These are phyloP conservation scores for Muntiacus muntjak DNA, from an alignment of 2,113 vertebrate species.

Conservation along the genomic window DNA sequence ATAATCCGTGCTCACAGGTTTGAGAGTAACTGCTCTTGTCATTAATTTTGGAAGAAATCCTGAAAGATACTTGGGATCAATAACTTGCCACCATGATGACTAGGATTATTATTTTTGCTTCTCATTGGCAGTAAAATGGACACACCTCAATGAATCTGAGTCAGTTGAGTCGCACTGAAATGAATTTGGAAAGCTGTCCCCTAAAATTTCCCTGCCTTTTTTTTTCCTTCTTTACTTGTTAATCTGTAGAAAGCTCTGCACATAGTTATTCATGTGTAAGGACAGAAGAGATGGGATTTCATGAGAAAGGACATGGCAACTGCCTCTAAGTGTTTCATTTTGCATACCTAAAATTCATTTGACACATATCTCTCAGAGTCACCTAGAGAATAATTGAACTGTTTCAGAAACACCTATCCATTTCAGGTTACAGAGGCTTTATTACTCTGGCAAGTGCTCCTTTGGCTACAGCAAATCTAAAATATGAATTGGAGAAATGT, in stretches of 20 bases:
- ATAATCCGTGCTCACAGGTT: neutral
- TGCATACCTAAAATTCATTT: neutral
- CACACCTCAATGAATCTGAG: neutral
- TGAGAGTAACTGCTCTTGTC: neutral
- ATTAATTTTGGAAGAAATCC: neutral
- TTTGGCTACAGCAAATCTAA: conserved; percentile 24
- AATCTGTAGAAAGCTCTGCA: neutral
- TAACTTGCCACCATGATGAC: neutral
- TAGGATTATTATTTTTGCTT: neutral
- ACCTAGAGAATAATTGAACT: conserved; percentile 41
- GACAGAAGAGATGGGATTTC: neutral
- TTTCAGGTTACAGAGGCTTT: conserved; percentile 46
- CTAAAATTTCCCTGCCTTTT: neutral
- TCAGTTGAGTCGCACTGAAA: neutral
- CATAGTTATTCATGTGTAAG: conserved; percentile 43
- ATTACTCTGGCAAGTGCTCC: neutral
- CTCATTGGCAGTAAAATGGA: neutral
- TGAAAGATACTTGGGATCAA: neutral
- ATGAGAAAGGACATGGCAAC: neutral
- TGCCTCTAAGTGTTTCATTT: neutral
- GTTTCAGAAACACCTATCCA: neutral
- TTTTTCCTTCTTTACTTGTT: neutral
- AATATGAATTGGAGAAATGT: conserved; percentile 30
- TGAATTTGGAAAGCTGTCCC: neutral
- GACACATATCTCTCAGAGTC: neutral